phyloP scores from a whole-genome alignment of 2,888 invertebrate genomes.

The Acanthoscelides obtectus region DNA sequence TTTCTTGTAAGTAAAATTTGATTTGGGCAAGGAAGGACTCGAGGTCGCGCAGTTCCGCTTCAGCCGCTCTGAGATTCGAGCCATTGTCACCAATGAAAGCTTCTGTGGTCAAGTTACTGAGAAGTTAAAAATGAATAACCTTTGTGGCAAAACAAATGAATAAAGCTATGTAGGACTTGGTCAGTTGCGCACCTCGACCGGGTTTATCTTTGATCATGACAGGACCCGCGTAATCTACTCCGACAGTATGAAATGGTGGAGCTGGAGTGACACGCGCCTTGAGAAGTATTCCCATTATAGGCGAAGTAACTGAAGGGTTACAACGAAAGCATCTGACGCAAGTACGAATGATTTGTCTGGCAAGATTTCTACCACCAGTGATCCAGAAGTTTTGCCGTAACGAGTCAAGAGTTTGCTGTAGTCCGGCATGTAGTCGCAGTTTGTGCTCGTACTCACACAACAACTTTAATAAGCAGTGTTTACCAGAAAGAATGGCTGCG shows the following conservation, averaged over 20 bases:
- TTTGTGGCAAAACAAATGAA: conserved; percentile 24
- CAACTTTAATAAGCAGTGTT: conserved; percentile 18
- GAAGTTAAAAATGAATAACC: conserved; percentile 24
- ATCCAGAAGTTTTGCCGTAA: conserved; percentile 25
- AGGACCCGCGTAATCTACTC: conserved; percentile 19
- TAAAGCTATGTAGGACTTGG: conserved; percentile 19
- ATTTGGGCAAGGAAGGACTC: conserved; percentile 5
- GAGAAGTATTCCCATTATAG: conserved; percentile 20
- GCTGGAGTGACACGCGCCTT: conserved; percentile 9
- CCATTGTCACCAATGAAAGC: conserved; percentile 23
- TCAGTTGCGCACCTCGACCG: conserved; percentile 6
- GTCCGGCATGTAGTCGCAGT: conserved; percentile 19
- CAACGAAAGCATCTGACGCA: conserved; percentile 21
- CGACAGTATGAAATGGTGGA: conserved; percentile 17
- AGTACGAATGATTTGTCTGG: conserved; percentile 15
- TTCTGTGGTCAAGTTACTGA: conserved; percentile 18
- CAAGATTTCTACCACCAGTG: conserved; percentile 16
- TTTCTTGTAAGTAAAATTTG: conserved; percentile 2
- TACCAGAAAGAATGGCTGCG: conserved; percentile 18
- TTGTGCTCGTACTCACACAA: conserved; percentile 17
- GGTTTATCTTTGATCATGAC: conserved; percentile 8
- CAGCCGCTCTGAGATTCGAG: conserved; percentile 20
- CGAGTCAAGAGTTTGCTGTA: conserved; percentile 14
- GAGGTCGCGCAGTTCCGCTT: conserved; percentile 5
- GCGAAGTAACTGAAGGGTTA: conserved; percentile 10